Evolutionary conservation across 2,888 invertebrate species (phyloP), one percentile per base, ranked within the genome.

Genomic region (Eupithecia dodoneata): DNA sequence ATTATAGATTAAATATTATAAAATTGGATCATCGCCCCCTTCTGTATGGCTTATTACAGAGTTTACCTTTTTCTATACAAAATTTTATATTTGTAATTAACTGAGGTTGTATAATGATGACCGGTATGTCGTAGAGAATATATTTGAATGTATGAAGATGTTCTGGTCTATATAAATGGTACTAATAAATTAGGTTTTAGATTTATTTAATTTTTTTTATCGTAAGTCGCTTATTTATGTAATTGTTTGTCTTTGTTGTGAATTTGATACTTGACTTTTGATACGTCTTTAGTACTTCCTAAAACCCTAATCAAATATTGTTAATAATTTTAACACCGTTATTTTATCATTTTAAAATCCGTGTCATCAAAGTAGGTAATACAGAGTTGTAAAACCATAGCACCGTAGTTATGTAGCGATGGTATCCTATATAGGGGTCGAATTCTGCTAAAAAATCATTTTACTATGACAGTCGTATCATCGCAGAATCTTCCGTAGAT

Each of bases 61-160:
- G 88, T 87, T 87, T 85, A 70, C 71, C 80, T 86, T 87, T 84
- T 86, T 87, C 83, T 87, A 87, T 85, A 85, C 86, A 86, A 86
- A 85, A 85, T 85, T 69, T 89, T 88, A 89, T 90, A 90, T 90
- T 89, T 91, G 90, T 91, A 88, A 85, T 88, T 90, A 90, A 85
- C 85, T 79, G 81, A 59, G 55, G 81, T 85, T 81, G 85, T 83
- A 87, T 87, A 85, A 85, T 83, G 83, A 84, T 73, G 77, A 81
- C 87, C 85, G 83, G 82, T 86, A 85, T 85, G 85, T 84, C 83
- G 84, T 86, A 86, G 85, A 77, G 73, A 81, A 86, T 85, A 83
- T 82, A 86, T 87, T 87, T 85, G 85, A 87, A 89, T 87, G 87
- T 88, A 87, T 86, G 81, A 85, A 81, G 77, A 84, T 85, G 75